Conservation (phyloP, 2,888 invertebrate genomes). For the Automeris io region DNA sequence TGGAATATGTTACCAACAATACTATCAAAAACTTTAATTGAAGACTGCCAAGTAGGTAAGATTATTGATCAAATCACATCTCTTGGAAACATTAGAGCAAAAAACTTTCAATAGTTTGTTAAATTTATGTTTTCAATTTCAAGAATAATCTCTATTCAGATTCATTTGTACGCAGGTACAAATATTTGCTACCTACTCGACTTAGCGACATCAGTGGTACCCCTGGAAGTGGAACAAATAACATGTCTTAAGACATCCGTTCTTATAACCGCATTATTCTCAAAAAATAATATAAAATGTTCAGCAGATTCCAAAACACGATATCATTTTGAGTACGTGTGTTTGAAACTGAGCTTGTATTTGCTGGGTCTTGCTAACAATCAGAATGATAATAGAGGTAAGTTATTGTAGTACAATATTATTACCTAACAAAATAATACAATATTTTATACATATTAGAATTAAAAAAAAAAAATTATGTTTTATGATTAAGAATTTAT, state of each 20-base stretch:
- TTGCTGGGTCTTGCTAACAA: slow-evolving; percentile 43
- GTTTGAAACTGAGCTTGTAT: slow-evolving; percentile 50
- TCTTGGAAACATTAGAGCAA: no score
- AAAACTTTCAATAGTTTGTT: no score
- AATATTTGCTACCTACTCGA: slow-evolving; percentile 57
- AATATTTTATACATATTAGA: no score
- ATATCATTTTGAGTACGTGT: slow-evolving; percentile 48
- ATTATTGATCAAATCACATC: neutral
- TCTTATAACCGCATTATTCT: slow-evolving; percentile 48
- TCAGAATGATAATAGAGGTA: slow-evolving; percentile 57
- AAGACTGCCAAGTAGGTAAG: slow-evolving; percentile 46
- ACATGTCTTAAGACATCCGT: slow-evolving; percentile 48
- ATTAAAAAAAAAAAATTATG: no score
- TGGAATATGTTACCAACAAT: slow-evolving; percentile 55
- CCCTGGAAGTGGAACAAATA: slow-evolving; percentile 38
- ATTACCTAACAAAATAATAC: no score
- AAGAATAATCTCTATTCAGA: neutral
- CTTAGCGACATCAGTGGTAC: slow-evolving; percentile 41
- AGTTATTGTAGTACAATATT: neutral
- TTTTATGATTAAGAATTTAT: no score
- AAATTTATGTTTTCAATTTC: neutral
- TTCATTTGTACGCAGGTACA: slow-evolving; percentile 33
- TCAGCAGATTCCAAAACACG: slow-evolving; percentile 16
- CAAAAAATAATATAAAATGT: slow-evolving; percentile 33
- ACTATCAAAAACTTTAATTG: slow-evolving; percentile 48